Percentiles rank a stretch among this genome's conserved stretches.
These are phyloP conservation scores for Protosalanx chinensis DNA, from an alignment of 2,797 vertebrate species.

Conservation along the genomic window DNA sequence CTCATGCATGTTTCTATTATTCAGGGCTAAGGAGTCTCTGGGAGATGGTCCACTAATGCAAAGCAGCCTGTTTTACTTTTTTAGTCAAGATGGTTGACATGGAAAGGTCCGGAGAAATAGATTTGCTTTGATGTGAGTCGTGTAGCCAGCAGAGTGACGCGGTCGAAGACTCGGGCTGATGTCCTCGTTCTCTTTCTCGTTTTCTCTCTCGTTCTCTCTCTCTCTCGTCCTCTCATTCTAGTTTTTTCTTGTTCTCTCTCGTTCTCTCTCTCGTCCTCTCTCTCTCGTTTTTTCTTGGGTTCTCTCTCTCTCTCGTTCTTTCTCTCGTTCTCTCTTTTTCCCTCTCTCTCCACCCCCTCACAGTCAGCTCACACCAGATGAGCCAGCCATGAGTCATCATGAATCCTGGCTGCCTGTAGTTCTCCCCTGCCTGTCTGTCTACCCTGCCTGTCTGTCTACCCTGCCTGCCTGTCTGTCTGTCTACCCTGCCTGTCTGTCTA, in stretches of 20 bases:
- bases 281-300: no score
- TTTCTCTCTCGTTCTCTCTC: not conserved
- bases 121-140: not conserved
- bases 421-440: not conserved
- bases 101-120: not conserved
- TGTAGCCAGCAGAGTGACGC: not conserved
- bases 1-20: not conserved
- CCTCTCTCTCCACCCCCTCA: slow-evolving; percentile 14
- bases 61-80: not conserved
- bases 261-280: no score
- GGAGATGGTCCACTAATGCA: not conserved
- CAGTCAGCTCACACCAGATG: slow-evolving; percentile 36
- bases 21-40: no score
- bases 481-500: no score
- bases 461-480: not conserved
- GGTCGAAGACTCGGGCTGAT: no score
- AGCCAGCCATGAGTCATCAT: slow-evolving; percentile 49
- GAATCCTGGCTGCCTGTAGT: slow-evolving; percentile 34
- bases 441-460: slow-evolving; percentile 4
- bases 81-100: not conserved
- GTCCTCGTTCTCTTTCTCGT: no score
- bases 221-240: no score
- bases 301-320: not conserved
- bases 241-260: not conserved
- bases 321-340: not conserved